phyloP scores from a whole-genome alignment of 2,888 invertebrate species.

The Ashinkailepas kermadecensis region DNA sequence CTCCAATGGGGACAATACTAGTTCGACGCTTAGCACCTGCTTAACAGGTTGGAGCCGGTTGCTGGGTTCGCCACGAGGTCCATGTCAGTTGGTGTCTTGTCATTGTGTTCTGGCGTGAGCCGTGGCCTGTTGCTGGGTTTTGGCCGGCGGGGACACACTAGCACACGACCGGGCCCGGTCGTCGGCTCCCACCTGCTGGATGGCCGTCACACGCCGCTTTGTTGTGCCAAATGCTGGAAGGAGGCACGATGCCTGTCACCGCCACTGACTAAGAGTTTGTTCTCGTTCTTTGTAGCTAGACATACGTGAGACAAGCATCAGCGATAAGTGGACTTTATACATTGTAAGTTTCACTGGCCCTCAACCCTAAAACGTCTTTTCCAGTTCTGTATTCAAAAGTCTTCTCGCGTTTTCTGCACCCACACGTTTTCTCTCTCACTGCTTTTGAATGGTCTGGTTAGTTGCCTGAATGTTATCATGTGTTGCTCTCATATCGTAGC shows the following conservation, averaged over 20 bases:
- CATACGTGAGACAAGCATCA: conserved; percentile 28
- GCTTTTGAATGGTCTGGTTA: neutral
- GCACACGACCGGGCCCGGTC: too few species aligned
- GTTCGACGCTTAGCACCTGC: too few species aligned
- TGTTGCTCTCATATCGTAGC: neutral
- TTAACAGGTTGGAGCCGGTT: too few species aligned
- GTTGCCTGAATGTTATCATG: neutral
- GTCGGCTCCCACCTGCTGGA: too few species aligned
- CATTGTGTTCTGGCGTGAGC: too few species aligned
- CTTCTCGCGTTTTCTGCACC: neutral
- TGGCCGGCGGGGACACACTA: too few species aligned
- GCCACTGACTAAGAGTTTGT: conserved; percentile 14
- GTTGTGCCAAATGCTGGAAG: neutral
- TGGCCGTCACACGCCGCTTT: too few species aligned
- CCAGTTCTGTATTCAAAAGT: neutral
- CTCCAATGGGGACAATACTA: too few species aligned
- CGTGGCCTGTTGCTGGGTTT: too few species aligned
- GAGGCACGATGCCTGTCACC: neutral
- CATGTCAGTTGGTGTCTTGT: too few species aligned
- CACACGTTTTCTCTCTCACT: neutral
- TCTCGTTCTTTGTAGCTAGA: conserved; percentile 30
- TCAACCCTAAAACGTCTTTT: neutral
- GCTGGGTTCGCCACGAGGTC: too few species aligned
- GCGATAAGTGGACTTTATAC: conserved; percentile 32
- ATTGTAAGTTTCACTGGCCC: conserved; percentile 29